Base-by-base conservation (phyloP, 2,113 vertebrate genomes). In the Cromileptes altivelis region DNA sequence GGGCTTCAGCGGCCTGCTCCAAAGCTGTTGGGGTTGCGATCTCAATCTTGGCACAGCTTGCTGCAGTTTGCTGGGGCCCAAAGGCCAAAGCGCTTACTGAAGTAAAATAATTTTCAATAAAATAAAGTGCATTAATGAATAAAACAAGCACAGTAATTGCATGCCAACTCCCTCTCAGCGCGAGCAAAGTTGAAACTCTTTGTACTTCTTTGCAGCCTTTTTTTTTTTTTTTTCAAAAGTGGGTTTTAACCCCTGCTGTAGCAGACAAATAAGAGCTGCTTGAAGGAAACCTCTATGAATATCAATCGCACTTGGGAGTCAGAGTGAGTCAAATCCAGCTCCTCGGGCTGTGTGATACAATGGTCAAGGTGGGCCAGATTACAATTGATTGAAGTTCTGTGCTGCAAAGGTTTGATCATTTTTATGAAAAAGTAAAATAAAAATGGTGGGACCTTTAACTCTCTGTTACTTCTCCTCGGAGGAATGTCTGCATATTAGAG, bases 21-120 rank as follows among this genome's bases (percentile, higher is more conserved):
- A 68, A 78, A 86, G 82, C 82, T 84, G 67, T 49, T 23, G 69
- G 64, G 82, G 83, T 85, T 81, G 47, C 8, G 75, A 88, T 91
- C 90, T 88, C 85, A 88, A 81, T 90, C 84, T 90, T 86, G 84
- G 81, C 86, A 81, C 73, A 64, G 83, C 65, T 85, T 80, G 75
- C 77, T 55, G 15, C 80, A 65, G 69, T 83, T 93, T 79, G 33
- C 49, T 37, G 45, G 42, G 62, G 53, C 76, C 68, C 65, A 69
- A 82, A 93, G 87, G 86, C 85, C 82, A 90, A 63, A 71, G 60
- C 33, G 47, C 42, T 64, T 74, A 70, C 52, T 42, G 23, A 81
- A 88, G 60, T 74, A 71, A 80, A 84, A 75, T 73, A 25, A 80
- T 88, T 85, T 80, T 45, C 74, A 80, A 78, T 84, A 83, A 87